Conservation (phyloP, 2,797 vertebrate species). For the Silurus lanzhouensis region DNA sequence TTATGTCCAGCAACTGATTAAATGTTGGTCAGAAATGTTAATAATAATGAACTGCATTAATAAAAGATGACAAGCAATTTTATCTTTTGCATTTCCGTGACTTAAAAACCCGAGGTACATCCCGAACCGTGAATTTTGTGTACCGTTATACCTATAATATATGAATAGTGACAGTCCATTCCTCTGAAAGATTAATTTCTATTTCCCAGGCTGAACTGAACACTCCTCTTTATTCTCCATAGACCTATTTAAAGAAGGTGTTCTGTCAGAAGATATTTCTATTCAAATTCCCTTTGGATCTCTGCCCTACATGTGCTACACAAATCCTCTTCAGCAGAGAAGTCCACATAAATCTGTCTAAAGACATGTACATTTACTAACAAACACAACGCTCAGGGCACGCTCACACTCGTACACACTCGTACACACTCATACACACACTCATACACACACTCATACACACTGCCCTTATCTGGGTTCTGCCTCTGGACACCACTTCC, state of each 20-base stretch:
- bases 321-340: slow-evolving; percentile 52
- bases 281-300: slow-evolving; percentile 43
- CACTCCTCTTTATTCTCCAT: slow-evolving; percentile 10
- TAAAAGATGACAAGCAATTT: too few species aligned
- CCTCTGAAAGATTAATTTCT: slow-evolving; percentile 7
- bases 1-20: too few species aligned
- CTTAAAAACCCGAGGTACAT: too few species aligned
- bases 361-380: slow-evolving; percentile 10
- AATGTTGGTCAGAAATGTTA: too few species aligned
- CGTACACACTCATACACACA: neutral
- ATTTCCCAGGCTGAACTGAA: neutral
- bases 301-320: slow-evolving; percentile 34
- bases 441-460: neutral
- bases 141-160: too few species aligned
- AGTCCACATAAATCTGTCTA: neutral
- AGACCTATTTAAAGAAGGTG: slow-evolving; percentile 35
- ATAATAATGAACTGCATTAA: too few species aligned
- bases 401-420: neutral
- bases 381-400: neutral
- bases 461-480: neutral
- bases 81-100: too few species aligned
- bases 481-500: neutral
- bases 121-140: too few species aligned
- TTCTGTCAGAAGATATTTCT: slow-evolving; percentile 42
- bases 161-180: neutral